These are phyloP conservation scores for Alosa sapidissima DNA, from an alignment of 2,797 vertebrate species.

Conservation along the genomic window DNA sequence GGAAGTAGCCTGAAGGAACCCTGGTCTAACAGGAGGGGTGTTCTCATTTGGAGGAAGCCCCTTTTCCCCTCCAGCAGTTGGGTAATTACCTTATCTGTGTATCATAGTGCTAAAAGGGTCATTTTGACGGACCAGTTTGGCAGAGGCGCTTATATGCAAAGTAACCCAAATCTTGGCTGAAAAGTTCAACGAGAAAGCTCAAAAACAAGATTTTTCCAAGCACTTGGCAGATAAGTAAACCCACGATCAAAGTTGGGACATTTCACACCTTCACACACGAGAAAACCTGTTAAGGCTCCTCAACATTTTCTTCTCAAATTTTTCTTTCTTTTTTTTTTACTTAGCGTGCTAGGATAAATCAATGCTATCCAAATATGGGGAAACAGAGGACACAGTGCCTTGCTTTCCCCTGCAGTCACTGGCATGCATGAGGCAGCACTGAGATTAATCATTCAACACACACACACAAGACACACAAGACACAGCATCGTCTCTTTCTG, in stretches of 20 bases:
- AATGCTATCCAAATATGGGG: not conserved
- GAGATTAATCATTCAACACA: slow-evolving; percentile 18
- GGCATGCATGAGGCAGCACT: not conserved
- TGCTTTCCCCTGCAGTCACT: not conserved
- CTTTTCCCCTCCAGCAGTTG: not conserved
- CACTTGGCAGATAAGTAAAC: not conserved
- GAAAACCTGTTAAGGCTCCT: not conserved
- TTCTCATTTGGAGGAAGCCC: slow-evolving; percentile 41
- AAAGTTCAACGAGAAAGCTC: not conserved
- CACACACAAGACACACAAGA: not conserved
- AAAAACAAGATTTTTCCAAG: not conserved
- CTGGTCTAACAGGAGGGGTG: slow-evolving; percentile 38
- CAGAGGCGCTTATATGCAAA: slow-evolving; percentile 1
- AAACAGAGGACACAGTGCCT: not conserved
- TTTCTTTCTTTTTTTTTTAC: not conserved
- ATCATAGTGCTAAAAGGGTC: not conserved
- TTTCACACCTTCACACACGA: not conserved
- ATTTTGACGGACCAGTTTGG: not conserved
- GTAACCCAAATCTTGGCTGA: not conserved
- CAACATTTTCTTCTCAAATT: not conserved
- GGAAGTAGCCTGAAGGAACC: slow-evolving; percentile 35
- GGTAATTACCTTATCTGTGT: not conserved
- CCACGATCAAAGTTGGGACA: not conserved
- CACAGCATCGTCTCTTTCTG: not conserved
- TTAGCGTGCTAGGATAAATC: not conserved